Conservation (phyloP, 2,113 vertebrate species). For the Pygoscelis adeliae region DNA sequence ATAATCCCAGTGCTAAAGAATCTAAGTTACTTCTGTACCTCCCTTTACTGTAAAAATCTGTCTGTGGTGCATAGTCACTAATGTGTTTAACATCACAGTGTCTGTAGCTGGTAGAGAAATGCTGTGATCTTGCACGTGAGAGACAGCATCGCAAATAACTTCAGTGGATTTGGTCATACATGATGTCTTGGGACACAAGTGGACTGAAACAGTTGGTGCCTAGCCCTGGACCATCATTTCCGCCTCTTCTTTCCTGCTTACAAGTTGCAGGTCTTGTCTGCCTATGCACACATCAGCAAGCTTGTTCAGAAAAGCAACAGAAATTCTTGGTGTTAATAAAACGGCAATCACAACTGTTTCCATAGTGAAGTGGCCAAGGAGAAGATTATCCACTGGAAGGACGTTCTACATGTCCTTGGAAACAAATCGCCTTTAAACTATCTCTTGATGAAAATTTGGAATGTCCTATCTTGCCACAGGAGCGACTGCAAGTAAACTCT, state of each 20-base stretch:
- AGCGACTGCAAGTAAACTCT: not conserved
- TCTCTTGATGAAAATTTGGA: not conserved
- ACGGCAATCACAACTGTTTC: not conserved
- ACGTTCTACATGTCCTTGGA: not conserved
- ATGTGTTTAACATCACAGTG: not conserved
- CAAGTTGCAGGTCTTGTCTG: not conserved
- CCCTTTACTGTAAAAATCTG: constrained; percentile 10
- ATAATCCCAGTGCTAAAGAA: constrained; percentile 26
- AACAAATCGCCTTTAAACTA: not conserved
- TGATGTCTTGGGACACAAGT: not conserved
- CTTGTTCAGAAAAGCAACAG: not conserved
- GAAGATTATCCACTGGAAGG: not conserved
- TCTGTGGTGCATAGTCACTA: not conserved
- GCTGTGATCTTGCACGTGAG: not conserved
- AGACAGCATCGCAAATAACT: not conserved
- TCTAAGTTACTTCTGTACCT: not conserved
- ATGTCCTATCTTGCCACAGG: not conserved
- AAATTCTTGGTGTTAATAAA: not conserved
- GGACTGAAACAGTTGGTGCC: not conserved
- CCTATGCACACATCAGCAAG: not conserved
- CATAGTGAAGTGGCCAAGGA: not conserved
- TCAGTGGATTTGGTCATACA: not conserved
- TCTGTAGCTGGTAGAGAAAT: not conserved
- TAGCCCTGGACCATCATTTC: not conserved
- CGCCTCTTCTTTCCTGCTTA: not conserved